Conservation (phyloP, 2,797 vertebrate species). For the Echiichthys vipera region DNA sequence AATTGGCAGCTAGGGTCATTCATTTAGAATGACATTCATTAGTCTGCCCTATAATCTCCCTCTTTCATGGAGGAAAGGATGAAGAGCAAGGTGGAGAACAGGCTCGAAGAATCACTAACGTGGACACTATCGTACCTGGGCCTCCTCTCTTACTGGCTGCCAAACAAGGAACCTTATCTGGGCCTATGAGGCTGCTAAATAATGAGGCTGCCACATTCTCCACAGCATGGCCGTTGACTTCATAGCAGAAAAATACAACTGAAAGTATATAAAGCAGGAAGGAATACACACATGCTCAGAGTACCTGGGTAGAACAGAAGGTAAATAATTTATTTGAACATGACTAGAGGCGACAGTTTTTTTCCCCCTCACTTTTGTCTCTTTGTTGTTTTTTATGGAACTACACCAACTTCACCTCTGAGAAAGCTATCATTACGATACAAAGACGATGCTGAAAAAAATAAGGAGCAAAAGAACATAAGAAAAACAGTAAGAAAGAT, state of each 20-base stretch:
- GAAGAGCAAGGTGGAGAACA: constrained; percentile 49
- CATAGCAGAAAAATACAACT: constrained; percentile 22
- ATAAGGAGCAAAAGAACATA: not conserved
- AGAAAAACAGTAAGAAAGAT: constrained; percentile 7
- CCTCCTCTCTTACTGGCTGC: constrained; percentile 19
- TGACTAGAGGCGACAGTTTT: not conserved
- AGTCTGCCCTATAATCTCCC: constrained; percentile 66
- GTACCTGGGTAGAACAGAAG: not conserved
- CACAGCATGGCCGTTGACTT: constrained; percentile 1
- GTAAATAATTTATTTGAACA: constrained; percentile 5
- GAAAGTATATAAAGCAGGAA: not conserved
- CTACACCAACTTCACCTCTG: not conserved
- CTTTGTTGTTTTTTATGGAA: not conserved
- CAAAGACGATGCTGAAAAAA: not conserved
- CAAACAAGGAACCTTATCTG: constrained; percentile 44
- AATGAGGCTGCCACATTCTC: constrained; percentile 57
- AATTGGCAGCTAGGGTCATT: constrained; percentile 61
- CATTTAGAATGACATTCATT: constrained; percentile 73
- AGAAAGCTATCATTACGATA: not conserved
- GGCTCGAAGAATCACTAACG: constrained; percentile 58
- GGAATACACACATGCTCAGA: not conserved
- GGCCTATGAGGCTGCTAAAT: constrained; percentile 35
- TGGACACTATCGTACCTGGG: constrained; percentile 51
- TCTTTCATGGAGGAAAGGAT: constrained; percentile 49
- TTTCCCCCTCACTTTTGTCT: not conserved